Evolutionary conservation across 1,140 invertebrate species (phyloP).

Genomic region (Tetramorium alpestre): DNA sequence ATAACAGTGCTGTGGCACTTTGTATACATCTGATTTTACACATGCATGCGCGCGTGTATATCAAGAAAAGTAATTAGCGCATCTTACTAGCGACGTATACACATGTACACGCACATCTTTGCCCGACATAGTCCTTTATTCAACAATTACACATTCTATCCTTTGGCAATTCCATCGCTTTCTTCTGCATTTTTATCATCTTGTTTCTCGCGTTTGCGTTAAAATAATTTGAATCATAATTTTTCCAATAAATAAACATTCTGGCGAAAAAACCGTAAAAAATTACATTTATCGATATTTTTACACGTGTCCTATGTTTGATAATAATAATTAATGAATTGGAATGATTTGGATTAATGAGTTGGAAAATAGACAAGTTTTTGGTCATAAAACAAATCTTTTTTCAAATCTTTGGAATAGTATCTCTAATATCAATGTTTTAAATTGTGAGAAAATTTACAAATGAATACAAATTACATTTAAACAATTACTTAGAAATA

Average conservation of each 20-base stretch:
- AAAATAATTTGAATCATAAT: neutral
- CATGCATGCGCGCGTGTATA: neutral
- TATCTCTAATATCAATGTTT: neutral
- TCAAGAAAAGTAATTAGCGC: conserved; percentile 63
- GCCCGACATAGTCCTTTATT: conserved; percentile 18
- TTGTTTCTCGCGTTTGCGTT: neutral
- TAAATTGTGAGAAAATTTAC: neutral
- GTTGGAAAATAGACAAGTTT: neutral
- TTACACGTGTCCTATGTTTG: neutral
- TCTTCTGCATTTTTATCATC: neutral
- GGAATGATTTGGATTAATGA: too few relatives aligned
- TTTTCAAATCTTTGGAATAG: neutral
- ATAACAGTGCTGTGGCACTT: neutral
- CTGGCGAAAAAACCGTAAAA: neutral
- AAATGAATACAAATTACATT: neutral
- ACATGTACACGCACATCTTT: conserved; percentile 9
- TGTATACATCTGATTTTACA: neutral
- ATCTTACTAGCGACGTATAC: conserved; percentile 25
- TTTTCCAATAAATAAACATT: neutral
- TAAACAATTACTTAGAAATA: neutral
- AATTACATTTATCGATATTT: neutral
- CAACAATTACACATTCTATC: conserved; percentile 1
- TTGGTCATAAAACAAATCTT: neutral
- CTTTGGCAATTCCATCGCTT: conserved; percentile 9
- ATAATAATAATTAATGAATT: neutral